Conservation (phyloP, 2,797 vertebrate genomes). For the Cercopithecus petaurista region DNA sequence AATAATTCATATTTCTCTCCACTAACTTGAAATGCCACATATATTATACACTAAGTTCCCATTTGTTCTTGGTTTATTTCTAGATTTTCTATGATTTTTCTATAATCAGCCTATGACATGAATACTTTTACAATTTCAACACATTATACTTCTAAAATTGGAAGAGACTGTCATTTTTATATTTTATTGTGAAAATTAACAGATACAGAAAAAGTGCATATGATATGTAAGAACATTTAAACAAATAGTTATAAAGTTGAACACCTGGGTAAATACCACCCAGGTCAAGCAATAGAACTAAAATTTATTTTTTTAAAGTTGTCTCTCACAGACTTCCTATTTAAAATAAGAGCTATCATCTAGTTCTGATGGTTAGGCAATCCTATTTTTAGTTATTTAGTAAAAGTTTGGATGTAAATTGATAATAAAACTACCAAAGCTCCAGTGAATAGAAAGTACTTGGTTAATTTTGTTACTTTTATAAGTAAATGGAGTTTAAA, state of each 20-base stretch:
- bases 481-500: background rate
- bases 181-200: background rate
- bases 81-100: background rate
- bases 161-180: background rate
- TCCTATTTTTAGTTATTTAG: background rate
- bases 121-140: background rate
- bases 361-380: background rate
- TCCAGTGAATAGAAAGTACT: background rate
- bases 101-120: background rate
- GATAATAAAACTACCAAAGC: background rate
- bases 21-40: background rate
- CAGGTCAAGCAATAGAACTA: background rate
- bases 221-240: background rate
- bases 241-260: background rate
- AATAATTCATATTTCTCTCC: background rate
- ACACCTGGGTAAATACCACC: background rate
- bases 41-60: background rate
- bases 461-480: background rate
- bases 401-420: background rate
- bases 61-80: slow-evolving; percentile 27
- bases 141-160: background rate
- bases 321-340: background rate
- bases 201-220: background rate
- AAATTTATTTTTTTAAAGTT: background rate
- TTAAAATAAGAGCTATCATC: slow-evolving; percentile 1